A percentile compares a stretch with the other conserved stretches of the same genome.
These are phyloP conservation scores for Thymelicus acteon DNA, from an alignment of 2,888 invertebrate genomes.

Conservation along the genomic window DNA sequence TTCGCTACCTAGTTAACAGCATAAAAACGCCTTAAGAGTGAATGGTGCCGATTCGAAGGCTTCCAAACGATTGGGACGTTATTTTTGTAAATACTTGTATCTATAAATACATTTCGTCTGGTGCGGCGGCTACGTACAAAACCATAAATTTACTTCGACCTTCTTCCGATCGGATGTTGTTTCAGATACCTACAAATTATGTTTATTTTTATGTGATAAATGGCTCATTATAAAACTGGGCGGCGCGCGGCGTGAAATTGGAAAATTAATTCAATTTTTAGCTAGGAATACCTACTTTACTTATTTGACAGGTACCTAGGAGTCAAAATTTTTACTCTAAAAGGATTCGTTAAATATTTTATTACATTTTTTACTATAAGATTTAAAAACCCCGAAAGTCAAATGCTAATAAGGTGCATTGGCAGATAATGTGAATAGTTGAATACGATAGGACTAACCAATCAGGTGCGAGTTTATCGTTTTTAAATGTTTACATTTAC, in stretches of 20 bases:
- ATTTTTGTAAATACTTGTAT: conserved; percentile 65
- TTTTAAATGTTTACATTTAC: conserved; percentile 45
- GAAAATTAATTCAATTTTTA: neutral
- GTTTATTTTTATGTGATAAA: conserved; percentile 21
- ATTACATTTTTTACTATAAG: neutral
- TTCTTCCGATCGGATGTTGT: conserved; percentile 47
- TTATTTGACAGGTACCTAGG: too few species aligned
- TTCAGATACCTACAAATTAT: conserved; percentile 31
- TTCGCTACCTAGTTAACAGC: conserved; percentile 47
- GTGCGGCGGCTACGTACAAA: conserved; percentile 55
- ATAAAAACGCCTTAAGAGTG: conserved; percentile 42
- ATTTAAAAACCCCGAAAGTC: conserved; percentile 9
- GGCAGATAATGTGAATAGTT: conserved; percentile 61
- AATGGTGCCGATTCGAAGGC: conserved; percentile 55
- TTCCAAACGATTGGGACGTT: conserved; percentile 68
- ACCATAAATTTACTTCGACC: conserved; percentile 55
- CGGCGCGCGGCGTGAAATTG: neutral
- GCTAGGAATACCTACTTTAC: neutral
- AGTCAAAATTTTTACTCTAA: too few species aligned
- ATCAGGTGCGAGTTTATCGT: conserved; percentile 42
- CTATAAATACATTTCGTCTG: conserved; percentile 74
- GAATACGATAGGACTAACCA: conserved; percentile 45
- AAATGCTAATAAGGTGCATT: conserved; percentile 59
- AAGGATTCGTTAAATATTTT: too few species aligned
- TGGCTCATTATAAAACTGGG: conserved; percentile 5